Base-by-base conservation (phyloP, 2,888 invertebrate species). In the Crematogaster levior region DNA sequence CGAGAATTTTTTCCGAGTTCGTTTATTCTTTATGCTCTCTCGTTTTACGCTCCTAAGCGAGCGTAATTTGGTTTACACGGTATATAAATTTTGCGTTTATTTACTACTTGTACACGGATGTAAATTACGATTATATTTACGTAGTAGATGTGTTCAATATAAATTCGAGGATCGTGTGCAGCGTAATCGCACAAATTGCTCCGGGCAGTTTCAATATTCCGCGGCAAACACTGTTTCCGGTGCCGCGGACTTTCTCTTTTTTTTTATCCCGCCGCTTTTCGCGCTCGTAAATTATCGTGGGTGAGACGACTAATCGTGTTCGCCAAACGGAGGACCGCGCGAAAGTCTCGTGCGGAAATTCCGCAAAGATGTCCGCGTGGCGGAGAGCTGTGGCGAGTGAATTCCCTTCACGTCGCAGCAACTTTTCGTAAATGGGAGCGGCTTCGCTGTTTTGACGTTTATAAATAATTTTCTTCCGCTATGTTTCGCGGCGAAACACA, bases 391-490 rank as follows among this genome's bases (percentile, higher is more conserved):
- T 81, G 84, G 68, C 79, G 74, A 34, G 74, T 75, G 37, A 82
- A 88, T 88, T 88, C 82, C 81, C 58, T 79, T 61, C 82, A 30
- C 83, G 66, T 30, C 40, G 58, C 37, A 40, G 63, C 79, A 85
- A 88, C 82, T 85, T 84, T 53, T 79, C 46, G 83, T 75, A 63
- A 83, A 83, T 63, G 73, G 53, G 61, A 68, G 18, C 18, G 12
- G 53, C 63, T 10, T 63, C 21, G 43, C 51, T 56, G 82, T 86
- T 89, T 79, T 77, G 81, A 86, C 88, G 80, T 88, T 74, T 60
- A 82, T 83, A 85, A 89, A 89, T 88, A 88, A 89, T 89, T 86
- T 65, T 81, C 51, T 70, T 37, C 9, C 0, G 83, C 43, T 5
- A 58, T 85, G 75, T 74, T 81, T 77, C 63, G 56, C 72, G 58